Percentiles rank a stretch among this genome's conserved stretches.
Evolutionary conservation across 2,888 invertebrate species (phyloP).

Genomic region (Chrysotoxum bicinctum): DNA sequence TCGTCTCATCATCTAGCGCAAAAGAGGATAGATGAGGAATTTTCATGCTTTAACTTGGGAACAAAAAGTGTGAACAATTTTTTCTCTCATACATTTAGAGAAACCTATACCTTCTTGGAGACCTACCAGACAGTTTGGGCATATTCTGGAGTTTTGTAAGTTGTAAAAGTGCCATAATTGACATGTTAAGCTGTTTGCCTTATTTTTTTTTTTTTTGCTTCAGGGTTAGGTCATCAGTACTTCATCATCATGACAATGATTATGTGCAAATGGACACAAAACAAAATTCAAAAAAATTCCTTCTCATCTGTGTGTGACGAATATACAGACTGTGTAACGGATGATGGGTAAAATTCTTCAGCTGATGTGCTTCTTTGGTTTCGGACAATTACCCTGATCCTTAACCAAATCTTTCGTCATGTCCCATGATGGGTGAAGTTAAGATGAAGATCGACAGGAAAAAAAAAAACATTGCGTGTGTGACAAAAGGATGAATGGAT

Average conservation of each 20-base stretch:
- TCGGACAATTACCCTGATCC: constrained; percentile 63
- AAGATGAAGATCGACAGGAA: not conserved
- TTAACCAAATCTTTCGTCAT: constrained; percentile 21
- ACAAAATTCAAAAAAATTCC: not conserved
- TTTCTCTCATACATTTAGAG: not conserved
- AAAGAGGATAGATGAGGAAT: constrained; percentile 51
- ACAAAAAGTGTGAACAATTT: constrained; percentile 67
- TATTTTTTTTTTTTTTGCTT: not conserved
- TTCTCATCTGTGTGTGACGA: constrained; percentile 65
- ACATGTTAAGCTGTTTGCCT: constrained; percentile 59
- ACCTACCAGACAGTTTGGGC: constrained; percentile 60
- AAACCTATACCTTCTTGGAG: not conserved
- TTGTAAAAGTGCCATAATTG: constrained; percentile 66
- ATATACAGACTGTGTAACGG: constrained; percentile 52
- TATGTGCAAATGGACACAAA: constrained; percentile 20
- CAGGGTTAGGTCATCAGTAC: constrained; percentile 69
- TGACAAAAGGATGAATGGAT: constrained; percentile 60
- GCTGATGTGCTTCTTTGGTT: constrained; percentile 39
- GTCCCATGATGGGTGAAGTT: constrained; percentile 43
- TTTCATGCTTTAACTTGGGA: constrained; percentile 70
- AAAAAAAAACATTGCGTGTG: not conserved
- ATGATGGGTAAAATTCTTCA: constrained; percentile 56
- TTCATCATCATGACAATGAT: constrained; percentile 57
- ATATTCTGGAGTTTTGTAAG: not conserved
- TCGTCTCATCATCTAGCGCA: not conserved